A percentile compares a stretch with the other conserved stretches of the same genome.
These are phyloP conservation scores for Drosophila acutilabella DNA, from an alignment of 2,888 invertebrate species.

Conservation along the genomic window DNA sequence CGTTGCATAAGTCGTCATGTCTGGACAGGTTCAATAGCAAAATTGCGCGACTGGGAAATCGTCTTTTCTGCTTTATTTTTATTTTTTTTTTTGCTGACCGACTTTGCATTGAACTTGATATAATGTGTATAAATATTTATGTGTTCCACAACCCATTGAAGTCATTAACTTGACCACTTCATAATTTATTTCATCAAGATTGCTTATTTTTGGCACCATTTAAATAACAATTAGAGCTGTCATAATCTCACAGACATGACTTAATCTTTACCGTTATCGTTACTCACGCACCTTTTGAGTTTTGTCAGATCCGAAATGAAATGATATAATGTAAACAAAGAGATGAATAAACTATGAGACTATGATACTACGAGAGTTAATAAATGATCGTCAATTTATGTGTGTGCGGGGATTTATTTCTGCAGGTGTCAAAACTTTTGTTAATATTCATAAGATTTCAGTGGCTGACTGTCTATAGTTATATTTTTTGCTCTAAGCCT, in stretches of 20 bases:
- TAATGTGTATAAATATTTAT: constrained; percentile 9
- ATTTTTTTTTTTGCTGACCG: constrained; percentile 1
- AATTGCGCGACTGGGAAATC: constrained; percentile 45
- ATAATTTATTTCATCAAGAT: constrained; percentile 21
- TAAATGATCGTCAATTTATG: constrained; percentile 50
- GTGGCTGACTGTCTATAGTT: constrained; percentile 10
- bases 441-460: constrained; percentile 19
- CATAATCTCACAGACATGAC: constrained; percentile 41
- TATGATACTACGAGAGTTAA: constrained; percentile 11
- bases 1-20: constrained; percentile 41
- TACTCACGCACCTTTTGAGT: constrained; percentile 9
- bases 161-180: constrained; percentile 26
- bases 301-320: constrained; percentile 25
- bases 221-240: constrained; percentile 22
- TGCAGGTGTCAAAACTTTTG: constrained; percentile 39
- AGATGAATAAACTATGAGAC: constrained; percentile 17
- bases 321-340: constrained; percentile 64
- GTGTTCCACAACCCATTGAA: constrained; percentile 12
- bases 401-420: constrained; percentile 10
- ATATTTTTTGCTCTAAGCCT: constrained; percentile 14
- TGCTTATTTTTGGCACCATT: constrained; percentile 39
- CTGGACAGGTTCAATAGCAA: constrained; percentile 34
- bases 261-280: constrained; percentile 21
- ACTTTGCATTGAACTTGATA: constrained; percentile 52
- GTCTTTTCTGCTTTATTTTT: constrained; percentile 23